Base-by-base conservation (phyloP, 1,140 invertebrate genomes). In the Heliothis subflexa region DNA sequence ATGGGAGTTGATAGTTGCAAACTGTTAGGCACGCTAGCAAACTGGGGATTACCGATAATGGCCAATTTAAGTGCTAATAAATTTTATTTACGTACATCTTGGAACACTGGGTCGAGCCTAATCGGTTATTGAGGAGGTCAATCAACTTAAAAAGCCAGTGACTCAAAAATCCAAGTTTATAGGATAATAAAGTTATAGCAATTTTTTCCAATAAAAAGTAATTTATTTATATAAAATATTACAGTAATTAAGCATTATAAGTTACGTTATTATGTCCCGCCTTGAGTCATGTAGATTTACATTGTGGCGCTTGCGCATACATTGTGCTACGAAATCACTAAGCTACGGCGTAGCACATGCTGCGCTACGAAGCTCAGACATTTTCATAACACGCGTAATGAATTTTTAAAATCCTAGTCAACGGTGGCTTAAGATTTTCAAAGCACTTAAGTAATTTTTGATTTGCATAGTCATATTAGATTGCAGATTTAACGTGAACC, bases 21-120 rank as follows among this genome's bases (percentile, higher is more conserved):
- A 70, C 68, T 40, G 50, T 47, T 59, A 73, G 71, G 33, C 54
- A 61, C 52, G 54, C 25, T 70, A 57, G 71, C 61, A 54, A 73
- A 57, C 71, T 18, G 45, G 7, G 55, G 55, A 73, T 73, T 61
- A 73, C 54, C 16, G 70, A 61, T 73, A 73, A 73, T 61, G 71
- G 71, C 40, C 55, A 57, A 73, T 73, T 73, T 73, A 73, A 73
- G 71, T 47, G 54, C 71, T 57, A 47, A 73, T 73, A 73, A 73
- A 73, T 73, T 73, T 73, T 73, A 40, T 59, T 73, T 28, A 47
- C 40, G 55, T 71, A 59, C 71, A 57, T 47, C 54, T 59, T 40
- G 50, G 45, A 73, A 73, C 18, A 55, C 49, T 18, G 33, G 28
- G 28, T 21, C 33, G 49, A 54, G 50, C 45, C 64, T 68, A 68